Percentiles rank a stretch among this genome's conserved stretches.
Evolutionary conservation across 2,888 invertebrate species (phyloP).

Genomic region (Orchesellides sinensis): DNA sequence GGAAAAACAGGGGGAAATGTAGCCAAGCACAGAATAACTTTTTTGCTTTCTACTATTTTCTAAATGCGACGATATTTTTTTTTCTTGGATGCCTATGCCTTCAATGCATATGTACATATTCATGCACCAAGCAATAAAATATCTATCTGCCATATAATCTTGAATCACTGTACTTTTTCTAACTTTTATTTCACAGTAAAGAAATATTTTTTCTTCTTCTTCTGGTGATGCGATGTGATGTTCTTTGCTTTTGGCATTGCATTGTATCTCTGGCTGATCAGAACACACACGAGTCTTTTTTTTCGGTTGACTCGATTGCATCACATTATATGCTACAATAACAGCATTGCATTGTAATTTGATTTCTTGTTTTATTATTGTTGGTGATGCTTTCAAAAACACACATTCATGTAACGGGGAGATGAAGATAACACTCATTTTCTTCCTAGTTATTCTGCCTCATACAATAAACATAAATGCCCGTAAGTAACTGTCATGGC

Average conservation of each 20-base stretch:
- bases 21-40: background rate
- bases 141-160: too few relatives aligned
- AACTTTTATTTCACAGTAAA: too few relatives aligned
- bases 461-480: constrained; percentile 9
- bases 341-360: constrained; percentile 1
- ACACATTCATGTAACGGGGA: background rate
- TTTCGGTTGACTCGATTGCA: constrained; percentile 3
- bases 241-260: too few relatives aligned
- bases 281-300: too few relatives aligned
- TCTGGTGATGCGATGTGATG: too few relatives aligned
- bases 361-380: constrained; percentile 1
- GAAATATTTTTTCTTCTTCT: background rate
- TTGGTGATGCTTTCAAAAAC: constrained; percentile 1
- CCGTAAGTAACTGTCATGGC: background rate
- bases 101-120: background rate
- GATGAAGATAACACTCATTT: too few relatives aligned
- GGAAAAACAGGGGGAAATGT: constrained; percentile 25
- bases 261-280: too few relatives aligned
- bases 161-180: too few relatives aligned
- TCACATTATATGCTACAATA: constrained; percentile 1
- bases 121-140: too few relatives aligned
- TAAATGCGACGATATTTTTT: background rate
- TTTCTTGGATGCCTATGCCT: background rate
- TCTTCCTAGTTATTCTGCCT: background rate
- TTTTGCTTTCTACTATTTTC: background rate